Conservation (phyloP, 2,888 invertebrate species). For the Marasmarcha lunaedactyla region DNA sequence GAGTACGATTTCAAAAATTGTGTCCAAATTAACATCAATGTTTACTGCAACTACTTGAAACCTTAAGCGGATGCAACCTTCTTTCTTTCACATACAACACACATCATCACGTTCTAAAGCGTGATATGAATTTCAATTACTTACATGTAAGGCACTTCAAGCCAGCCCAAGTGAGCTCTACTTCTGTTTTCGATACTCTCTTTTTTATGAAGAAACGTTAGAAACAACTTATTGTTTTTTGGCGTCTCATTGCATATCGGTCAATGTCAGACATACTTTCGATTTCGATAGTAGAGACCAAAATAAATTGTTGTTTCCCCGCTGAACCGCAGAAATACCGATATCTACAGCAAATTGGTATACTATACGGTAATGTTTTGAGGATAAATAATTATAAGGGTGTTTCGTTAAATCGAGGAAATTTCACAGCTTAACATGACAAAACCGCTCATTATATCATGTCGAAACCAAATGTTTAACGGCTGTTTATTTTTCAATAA, state of each 20-base stretch:
- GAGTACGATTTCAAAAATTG: too few species aligned
- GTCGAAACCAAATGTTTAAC: not conserved
- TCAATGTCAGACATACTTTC: conserved; percentile 54
- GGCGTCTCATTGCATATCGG: conserved; percentile 35
- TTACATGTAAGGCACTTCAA: too few species aligned
- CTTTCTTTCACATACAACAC: too few species aligned
- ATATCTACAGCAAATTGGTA: not conserved
- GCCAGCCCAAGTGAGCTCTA: too few species aligned
- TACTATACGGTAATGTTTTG: not conserved
- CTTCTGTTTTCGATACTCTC: too few species aligned
- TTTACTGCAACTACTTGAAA: too few species aligned
- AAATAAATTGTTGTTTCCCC: conserved; percentile 23
- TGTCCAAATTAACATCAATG: too few species aligned
- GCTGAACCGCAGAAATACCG: conserved; percentile 7
- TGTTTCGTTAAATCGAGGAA: conserved; percentile 6
- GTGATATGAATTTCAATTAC: too few species aligned
- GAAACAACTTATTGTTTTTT: conserved; percentile 44
- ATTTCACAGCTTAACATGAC: not conserved
- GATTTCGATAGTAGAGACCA: conserved; percentile 30
- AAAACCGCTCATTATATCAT: not conserved
- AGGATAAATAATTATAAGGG: not conserved
- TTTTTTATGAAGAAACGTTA: conserved; percentile 1
- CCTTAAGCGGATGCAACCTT: too few species aligned
- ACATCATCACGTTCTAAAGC: too few species aligned
- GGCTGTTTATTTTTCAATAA: too few species aligned